These are phyloP conservation scores for Andrena dorsata DNA, from an alignment of 2,888 invertebrate species.

Conservation along the genomic window DNA sequence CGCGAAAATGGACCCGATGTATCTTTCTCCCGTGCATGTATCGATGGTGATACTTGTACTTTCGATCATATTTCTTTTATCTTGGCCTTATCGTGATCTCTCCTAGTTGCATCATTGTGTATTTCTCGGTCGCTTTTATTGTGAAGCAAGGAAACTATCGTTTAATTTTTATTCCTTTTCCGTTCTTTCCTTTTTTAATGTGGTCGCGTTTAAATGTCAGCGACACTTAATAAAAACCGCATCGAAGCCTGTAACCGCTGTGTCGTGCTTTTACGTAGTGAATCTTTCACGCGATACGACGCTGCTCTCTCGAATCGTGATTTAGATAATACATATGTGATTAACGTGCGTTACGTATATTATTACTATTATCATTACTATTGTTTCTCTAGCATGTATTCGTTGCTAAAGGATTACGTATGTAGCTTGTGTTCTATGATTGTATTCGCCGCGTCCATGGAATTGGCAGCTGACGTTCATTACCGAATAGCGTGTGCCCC, in stretches of 20 bases:
- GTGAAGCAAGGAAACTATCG: constrained; percentile 8
- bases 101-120: constrained; percentile 13
- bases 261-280: constrained; percentile 32
- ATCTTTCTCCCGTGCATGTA: not conserved
- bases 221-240: constrained; percentile 15
- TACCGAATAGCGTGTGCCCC: constrained; percentile 26
- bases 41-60: not conserved
- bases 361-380: constrained; percentile 9
- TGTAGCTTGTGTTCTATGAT: constrained; percentile 52
- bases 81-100: constrained; percentile 3
- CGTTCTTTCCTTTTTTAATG: not conserved
- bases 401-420: constrained; percentile 52
- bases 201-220: constrained; percentile 20
- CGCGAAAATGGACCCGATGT: not conserved
- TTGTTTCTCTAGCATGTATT: constrained; percentile 39
- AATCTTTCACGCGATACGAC: constrained; percentile 20
- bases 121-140: constrained; percentile 24
- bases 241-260: not conserved
- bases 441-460: constrained; percentile 60
- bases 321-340: constrained; percentile 47
- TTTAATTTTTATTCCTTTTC: constrained; percentile 12
- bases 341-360: constrained; percentile 39
- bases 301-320: constrained; percentile 45
- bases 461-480: constrained; percentile 64
- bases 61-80: not conserved